Evolutionary conservation across 2,888 invertebrate species (phyloP), one percentile per base, ranked within the genome.

Genomic region (Uropetala carovei): DNA sequence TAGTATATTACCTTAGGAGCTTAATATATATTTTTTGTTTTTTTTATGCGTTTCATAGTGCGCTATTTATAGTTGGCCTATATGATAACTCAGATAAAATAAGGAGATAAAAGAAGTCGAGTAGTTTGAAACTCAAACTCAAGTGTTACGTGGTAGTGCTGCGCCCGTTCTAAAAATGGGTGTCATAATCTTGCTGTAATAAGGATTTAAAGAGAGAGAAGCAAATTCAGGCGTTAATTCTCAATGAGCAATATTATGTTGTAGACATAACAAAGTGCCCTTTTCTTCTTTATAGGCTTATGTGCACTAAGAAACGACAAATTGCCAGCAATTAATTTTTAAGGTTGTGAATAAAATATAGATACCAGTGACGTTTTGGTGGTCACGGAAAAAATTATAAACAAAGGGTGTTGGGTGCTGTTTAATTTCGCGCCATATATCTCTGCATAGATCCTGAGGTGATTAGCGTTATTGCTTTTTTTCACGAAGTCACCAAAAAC

Each of bases 231-330:
- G 89, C 89, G 43, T 30, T 10, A 18, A 64, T 64, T 89, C 64
- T 89, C 89, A 43, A 89, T 89, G 89, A 89, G 89, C 89, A 89
- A 89, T 89, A 89, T 89, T 64, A 68, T 64, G 64, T 89, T 75
- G 11, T 89, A 89, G 89, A 64, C 27, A 64, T 89, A 68, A 89
- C 60, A 64, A 68, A 89, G 89, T 89, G 89, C 60, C 89, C 89
- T 89, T 89, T 89, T 43, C 89, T 89, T 89, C 89, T 89, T 68
- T 64, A 89, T 89, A 89, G 64, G 89, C 89, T 89, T 89, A 18
- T 68, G 43, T 60, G 89, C 89, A 89, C 83, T 56, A 83, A n/a
- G 43, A 83, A n/a, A 14, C 57, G 18, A 43, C 83, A 57, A 83
- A 83, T 18, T 18, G n/a, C 83, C 83, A 56, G 43, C 57, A 11